Percentiles rank a stretch among this genome's conserved stretches.
Evolutionary conservation across 2,797 vertebrate genomes (phyloP).

Genomic region (Garrulus glandarius): DNA sequence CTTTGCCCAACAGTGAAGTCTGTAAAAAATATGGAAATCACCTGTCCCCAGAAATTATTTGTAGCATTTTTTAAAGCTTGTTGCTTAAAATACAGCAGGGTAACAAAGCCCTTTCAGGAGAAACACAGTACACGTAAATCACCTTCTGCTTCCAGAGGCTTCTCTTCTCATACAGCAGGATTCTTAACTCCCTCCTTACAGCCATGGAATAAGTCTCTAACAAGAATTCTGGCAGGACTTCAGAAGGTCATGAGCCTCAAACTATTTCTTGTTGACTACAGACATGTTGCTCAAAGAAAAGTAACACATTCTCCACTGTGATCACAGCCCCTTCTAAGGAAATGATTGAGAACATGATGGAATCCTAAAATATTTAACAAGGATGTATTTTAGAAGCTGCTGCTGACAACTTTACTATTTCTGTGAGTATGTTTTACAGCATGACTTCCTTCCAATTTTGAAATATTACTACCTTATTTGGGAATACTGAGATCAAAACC

Average conservation of each 20-base stretch:
- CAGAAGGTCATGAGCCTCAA: slow-evolving; percentile 19
- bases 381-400: slow-evolving; percentile 52
- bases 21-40: background rate
- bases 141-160: background rate
- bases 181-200: background rate
- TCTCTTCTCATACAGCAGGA: background rate
- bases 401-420: slow-evolving; percentile 61
- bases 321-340: slow-evolving; percentile 52
- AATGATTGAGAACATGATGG: slow-evolving; percentile 25
- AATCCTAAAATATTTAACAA: slow-evolving; percentile 56
- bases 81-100: background rate
- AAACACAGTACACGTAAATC: background rate
- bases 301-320: slow-evolving; percentile 43
- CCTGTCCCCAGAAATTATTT: background rate
- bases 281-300: slow-evolving; percentile 17
- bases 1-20: background rate
- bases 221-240: background rate
- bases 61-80: background rate
- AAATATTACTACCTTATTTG: slow-evolving; percentile 60
- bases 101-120: background rate
- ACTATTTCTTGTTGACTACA: slow-evolving; percentile 42
- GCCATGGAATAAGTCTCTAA: background rate
- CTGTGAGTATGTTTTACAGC: slow-evolving; percentile 49
- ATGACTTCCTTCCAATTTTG: slow-evolving; percentile 40
- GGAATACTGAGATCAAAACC: slow-evolving; percentile 26